phyloP scores from a whole-genome alignment of 2,888 invertebrate genomes.

The Hermaeophaga mercurialis region DNA sequence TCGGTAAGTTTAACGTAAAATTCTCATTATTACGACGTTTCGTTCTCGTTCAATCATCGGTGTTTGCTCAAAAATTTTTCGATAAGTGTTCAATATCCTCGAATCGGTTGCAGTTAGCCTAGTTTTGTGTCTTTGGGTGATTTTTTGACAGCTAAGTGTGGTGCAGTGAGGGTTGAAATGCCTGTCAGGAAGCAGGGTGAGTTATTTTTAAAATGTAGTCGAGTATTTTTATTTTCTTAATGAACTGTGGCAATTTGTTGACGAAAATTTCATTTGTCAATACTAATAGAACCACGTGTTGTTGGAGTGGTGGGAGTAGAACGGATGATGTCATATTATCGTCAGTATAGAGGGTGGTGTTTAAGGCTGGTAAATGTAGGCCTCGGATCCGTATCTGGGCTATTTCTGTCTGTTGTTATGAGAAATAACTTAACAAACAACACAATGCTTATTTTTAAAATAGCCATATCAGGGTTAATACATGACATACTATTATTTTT shows the following conservation, averaged over 20 bases:
- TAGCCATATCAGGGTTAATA: too few species aligned
- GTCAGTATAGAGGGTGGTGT: conserved; percentile 20
- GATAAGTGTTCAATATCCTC: not conserved
- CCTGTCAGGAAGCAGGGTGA: conserved; percentile 79
- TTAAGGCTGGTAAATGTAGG: not conserved
- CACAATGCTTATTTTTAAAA: too few species aligned
- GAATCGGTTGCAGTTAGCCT: conserved; percentile 8
- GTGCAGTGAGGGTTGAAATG: conserved; percentile 58
- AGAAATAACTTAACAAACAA: too few species aligned
- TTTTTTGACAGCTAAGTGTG: conserved; percentile 30
- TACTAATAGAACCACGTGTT: conserved; percentile 38
- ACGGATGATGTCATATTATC: conserved; percentile 12
- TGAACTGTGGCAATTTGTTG: conserved; percentile 9
- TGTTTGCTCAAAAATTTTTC: conserved; percentile 25
- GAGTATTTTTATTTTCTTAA: conserved; percentile 8
- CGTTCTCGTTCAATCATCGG: conserved; percentile 27
- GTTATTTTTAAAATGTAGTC: conserved; percentile 47
- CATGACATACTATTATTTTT: too few species aligned
- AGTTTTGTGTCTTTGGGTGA: conserved; percentile 32
- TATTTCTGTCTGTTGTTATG: not conserved
- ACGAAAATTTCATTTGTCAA: conserved; percentile 32
- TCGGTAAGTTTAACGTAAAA: conserved; percentile 3
- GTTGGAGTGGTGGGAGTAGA: conserved; percentile 30
- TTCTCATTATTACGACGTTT: conserved; percentile 13
- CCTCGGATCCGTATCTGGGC: not conserved